These are phyloP conservation scores for Caenorhabditis wallacei DNA, from an alignment of 2,888 invertebrate species.

Conservation along the genomic window DNA sequence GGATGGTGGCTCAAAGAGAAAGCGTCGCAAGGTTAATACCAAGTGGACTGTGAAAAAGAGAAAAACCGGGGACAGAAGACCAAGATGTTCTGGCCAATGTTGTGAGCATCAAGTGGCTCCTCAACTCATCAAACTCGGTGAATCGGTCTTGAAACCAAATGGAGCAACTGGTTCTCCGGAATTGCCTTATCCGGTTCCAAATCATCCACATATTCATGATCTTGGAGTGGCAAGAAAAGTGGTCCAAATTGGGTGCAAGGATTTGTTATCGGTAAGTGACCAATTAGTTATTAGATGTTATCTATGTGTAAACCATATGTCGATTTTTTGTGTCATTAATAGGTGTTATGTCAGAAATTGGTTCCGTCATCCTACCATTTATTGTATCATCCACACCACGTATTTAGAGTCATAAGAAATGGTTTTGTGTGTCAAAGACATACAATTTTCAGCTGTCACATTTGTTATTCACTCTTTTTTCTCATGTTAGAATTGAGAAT, in stretches of 20 bases:
- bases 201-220: background rate
- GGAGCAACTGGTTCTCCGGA: conserved; percentile 21
- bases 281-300: too few species aligned
- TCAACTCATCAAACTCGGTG: conserved; percentile 14
- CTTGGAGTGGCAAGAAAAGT: conserved; percentile 23
- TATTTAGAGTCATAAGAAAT: too few species aligned
- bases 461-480: background rate
- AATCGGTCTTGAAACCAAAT: background rate
- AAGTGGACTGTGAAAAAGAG: background rate
- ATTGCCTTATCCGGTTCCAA: conserved; percentile 33
- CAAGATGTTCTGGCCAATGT: too few species aligned
- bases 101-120: background rate
- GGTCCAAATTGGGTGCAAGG: conserved; percentile 21
- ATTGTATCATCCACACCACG: too few species aligned
- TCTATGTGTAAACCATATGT: too few species aligned
- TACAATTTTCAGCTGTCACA: background rate
- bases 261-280: conserved; percentile 31
- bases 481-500: background rate
- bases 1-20: background rate
- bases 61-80: background rate
- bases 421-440: background rate
- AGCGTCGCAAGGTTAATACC: too few species aligned
- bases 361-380: too few species aligned
- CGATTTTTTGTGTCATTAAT: too few species aligned
- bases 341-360: too few species aligned